Percentiles rank a stretch among this genome's conserved stretches.
Evolutionary conservation across 2,113 vertebrate genomes (phyloP).

Genomic region (Mustela lutreola): DNA sequence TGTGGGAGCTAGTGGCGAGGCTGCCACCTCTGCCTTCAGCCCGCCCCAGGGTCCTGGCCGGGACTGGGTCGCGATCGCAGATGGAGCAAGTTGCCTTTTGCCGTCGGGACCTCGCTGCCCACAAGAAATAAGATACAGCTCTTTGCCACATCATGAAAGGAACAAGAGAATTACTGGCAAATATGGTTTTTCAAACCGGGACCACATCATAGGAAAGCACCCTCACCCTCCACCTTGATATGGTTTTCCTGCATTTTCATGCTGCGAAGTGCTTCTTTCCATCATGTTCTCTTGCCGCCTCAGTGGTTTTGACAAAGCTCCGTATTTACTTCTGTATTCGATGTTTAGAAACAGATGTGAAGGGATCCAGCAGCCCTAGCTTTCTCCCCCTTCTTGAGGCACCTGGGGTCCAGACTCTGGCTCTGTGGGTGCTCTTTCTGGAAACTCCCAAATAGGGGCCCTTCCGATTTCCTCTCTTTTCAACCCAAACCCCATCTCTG

Average conservation of each 20-base stretch:
- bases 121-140: neutral
- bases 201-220: neutral
- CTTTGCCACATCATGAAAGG: constrained; percentile 12
- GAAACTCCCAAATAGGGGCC: neutral
- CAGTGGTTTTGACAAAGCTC: neutral
- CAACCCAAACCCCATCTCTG: neutral
- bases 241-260: neutral
- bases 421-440: neutral
- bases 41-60: neutral
- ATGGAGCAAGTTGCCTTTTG: neutral
- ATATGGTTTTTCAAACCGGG: neutral
- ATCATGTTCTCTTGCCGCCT: neutral
- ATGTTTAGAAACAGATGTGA: constrained; percentile 35
- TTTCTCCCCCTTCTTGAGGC: neutral
- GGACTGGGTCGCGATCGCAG: neutral
- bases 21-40: neutral
- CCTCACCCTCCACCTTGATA: neutral
- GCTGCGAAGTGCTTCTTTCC: neutral
- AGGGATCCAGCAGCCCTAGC: no score
- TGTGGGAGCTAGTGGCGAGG: neutral
- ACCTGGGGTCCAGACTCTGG: neutral
- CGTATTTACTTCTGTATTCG: neutral
- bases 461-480: neutral
- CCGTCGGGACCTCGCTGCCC: neutral
- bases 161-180: neutral